Percentiles rank a stretch among this genome's conserved stretches.
Evolutionary conservation across 2,113 vertebrate species (phyloP).

Genomic region (Hippocampus comes): DNA sequence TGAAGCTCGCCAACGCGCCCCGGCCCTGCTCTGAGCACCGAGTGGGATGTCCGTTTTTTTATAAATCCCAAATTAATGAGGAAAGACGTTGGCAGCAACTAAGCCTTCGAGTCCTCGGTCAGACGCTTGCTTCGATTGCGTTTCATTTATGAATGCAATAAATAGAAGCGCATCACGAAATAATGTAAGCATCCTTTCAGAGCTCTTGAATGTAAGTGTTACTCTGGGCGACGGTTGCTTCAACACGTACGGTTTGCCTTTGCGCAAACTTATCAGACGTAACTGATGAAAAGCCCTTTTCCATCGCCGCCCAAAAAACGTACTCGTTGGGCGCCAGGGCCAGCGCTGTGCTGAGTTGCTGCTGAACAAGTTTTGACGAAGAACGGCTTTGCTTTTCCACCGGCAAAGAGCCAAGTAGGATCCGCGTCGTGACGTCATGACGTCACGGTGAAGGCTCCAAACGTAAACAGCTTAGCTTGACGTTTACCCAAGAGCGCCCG

Average conservation of each 20-base stretch:
- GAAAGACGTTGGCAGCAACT: constrained; percentile 50
- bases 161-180: constrained; percentile 31
- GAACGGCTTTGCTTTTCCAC: no score
- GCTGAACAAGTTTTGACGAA: no score
- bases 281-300: no score
- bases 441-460: no score
- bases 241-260: neutral
- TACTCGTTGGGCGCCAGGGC: no score
- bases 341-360: no score
- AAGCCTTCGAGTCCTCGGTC: constrained; percentile 38
- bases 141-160: constrained; percentile 36
- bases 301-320: no score
- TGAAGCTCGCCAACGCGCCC: constrained; percentile 60
- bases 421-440: no score
- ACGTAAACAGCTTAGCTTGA: no score
- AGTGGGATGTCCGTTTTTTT: constrained; percentile 62
- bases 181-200: constrained; percentile 21
- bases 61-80: constrained; percentile 65
- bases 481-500: no score
- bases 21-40: constrained; percentile 46
- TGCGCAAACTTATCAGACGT: no score
- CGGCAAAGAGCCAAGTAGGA: no score
- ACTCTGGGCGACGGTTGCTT: neutral
- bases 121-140: constrained; percentile 32
- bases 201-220: constrained; percentile 1